A percentile compares a stretch with the other conserved stretches of the same genome.
Evolutionary conservation across 37 sponge, comb jelly and placozoan genomes (phyloP).

Genomic region (Beroe forskalii): DNA sequence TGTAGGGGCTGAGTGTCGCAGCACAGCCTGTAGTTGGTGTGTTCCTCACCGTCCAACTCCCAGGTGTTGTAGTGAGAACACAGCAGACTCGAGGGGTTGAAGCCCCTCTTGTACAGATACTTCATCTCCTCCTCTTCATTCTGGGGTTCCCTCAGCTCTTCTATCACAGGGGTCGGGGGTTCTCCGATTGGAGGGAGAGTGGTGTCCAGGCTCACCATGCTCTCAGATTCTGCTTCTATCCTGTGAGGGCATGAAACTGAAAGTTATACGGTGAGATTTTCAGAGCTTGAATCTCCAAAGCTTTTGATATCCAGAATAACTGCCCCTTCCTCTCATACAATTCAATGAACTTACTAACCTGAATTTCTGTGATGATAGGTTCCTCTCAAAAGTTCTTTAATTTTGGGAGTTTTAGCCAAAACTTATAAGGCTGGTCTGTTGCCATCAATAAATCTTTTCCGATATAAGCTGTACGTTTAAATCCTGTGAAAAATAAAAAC

Average conservation of each 20-base stretch:
- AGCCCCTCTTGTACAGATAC: neutral
- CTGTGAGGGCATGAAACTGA: too few species aligned
- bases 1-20: neutral
- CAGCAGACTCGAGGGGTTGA: constrained; percentile 18
- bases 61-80: constrained; percentile 62
- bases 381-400: neutral
- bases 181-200: neutral
- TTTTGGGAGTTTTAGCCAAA: neutral
- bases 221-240: neutral
- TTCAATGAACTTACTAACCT: too few species aligned
- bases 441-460: neutral
- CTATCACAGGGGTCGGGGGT: neutral
- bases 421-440: neutral
- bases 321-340: too few species aligned
- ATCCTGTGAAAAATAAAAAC: neutral
- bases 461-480: neutral
- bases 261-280: too few species aligned
- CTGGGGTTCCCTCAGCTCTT: neutral
- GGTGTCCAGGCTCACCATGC: neutral
- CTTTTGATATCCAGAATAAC: too few species aligned
- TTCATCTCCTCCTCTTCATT: neutral
- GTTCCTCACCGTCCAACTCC: neutral
- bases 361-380: neutral
- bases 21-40: constrained; percentile 55
- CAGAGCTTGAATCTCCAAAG: too few species aligned